These are phyloP conservation scores for Pseudoips prasinana DNA, from an alignment of 2,888 invertebrate genomes.

Conservation along the genomic window DNA sequence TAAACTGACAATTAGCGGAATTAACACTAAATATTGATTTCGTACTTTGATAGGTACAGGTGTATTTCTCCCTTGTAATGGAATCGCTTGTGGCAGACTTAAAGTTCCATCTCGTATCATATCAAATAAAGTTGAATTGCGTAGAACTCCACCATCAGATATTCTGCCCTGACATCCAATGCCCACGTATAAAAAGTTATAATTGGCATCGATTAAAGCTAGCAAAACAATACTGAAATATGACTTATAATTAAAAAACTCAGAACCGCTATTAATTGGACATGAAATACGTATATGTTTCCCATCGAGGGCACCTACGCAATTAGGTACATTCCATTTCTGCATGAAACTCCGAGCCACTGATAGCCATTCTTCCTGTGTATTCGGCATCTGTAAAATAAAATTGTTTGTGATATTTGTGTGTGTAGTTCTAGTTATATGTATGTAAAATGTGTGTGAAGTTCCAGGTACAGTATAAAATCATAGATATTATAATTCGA, in stretches of 20 bases:
- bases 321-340: slow-evolving; percentile 26
- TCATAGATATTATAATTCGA: no score
- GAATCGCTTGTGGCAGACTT: slow-evolving; percentile 23
- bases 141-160: slow-evolving; percentile 26
- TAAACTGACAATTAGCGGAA: no score
- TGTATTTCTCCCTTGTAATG: slow-evolving; percentile 30
- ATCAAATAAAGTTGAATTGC: slow-evolving; percentile 17
- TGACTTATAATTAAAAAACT: slow-evolving; percentile 25
- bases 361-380: slow-evolving; percentile 13
- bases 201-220: slow-evolving; percentile 26
- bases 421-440: no score
- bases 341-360: slow-evolving; percentile 8
- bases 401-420: slow-evolving; percentile 21
- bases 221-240: slow-evolving; percentile 28
- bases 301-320: slow-evolving; percentile 20
- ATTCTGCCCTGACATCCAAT: slow-evolving; percentile 25
- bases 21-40: no score
- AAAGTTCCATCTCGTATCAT: slow-evolving; percentile 25
- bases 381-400: slow-evolving; percentile 22
- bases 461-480: no score
- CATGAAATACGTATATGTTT: slow-evolving; percentile 19
- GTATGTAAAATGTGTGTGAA: slow-evolving; percentile 24
- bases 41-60: slow-evolving; percentile 4
- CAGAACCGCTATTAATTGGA: slow-evolving; percentile 16
- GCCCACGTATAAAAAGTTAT: slow-evolving; percentile 21